These are phyloP conservation scores for Melanotaenia parkinsoni DNA, from an alignment of 2,797 vertebrate genomes.

Conservation along the genomic window DNA sequence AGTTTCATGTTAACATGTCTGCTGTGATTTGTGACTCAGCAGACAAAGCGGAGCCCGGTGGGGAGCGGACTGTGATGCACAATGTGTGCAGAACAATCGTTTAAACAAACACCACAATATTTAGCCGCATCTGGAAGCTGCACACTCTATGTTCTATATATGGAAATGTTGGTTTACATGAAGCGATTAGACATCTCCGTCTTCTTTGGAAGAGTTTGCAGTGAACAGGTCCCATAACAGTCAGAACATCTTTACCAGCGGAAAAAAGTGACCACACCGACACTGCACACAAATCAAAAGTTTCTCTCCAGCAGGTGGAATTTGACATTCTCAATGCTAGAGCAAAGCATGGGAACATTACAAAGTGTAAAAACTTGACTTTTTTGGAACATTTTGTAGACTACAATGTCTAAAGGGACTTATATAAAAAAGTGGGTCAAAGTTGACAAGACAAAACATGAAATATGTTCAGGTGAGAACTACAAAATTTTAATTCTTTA, in stretches of 20 bases:
- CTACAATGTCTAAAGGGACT: too few relatives aligned
- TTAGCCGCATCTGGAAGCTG: not conserved
- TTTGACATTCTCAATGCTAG: too few relatives aligned
- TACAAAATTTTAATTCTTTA: too few relatives aligned
- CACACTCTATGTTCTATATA: not conserved
- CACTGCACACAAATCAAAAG: too few relatives aligned
- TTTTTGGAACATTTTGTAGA: too few relatives aligned
- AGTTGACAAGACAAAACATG: too few relatives aligned
- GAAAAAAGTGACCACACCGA: not conserved
- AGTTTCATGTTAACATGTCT: conserved; percentile 4
- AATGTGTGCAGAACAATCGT: conserved; percentile 5
- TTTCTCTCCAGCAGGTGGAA: too few relatives aligned
- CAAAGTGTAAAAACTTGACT: too few relatives aligned
- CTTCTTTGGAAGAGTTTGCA: not conserved
- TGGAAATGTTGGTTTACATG: not conserved
- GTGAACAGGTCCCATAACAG: not conserved
- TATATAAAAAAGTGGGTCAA: too few relatives aligned
- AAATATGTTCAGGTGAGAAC: too few relatives aligned
- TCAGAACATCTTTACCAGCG: not conserved
- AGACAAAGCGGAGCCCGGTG: conserved; percentile 51
- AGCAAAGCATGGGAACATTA: too few relatives aligned
- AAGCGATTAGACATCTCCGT: not conserved
- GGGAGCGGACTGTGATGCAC: conserved; percentile 26
- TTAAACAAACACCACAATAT: not conserved
- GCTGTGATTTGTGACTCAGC: conserved; percentile 6